Evolutionary conservation across 2,113 vertebrate genomes (phyloP), one percentile per base, ranked within the genome.

Genomic region (Pterocles gutturalis): DNA sequence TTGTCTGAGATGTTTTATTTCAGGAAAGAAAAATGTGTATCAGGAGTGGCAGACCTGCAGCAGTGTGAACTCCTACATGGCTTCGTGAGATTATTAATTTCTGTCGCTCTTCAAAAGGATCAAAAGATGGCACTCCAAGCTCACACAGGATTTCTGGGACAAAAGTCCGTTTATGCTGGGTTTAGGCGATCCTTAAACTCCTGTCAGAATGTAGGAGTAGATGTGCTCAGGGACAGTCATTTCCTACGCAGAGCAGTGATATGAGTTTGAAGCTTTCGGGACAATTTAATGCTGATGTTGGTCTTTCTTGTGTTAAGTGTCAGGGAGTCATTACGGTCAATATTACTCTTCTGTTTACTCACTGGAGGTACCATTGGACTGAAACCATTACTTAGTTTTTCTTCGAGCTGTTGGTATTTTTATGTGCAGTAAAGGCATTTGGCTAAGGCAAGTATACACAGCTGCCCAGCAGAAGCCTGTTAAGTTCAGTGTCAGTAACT

Each of bases 111-210:
- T 84, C 46, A 54, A 41, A 85, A 78, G 16, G 38, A 69, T 87
- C 98, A 51, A 95, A 70, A 98, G 98, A 96, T 97, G 98, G 98
- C 97, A 97, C 92, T 88, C 90, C 73, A 96, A 98, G 92, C 90
- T 61, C 41, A 51, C 69, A 48, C 9, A 86, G 94, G 57, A 36
- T 60, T 36, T 21, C 46, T 20, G 11, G 17, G 29, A 51, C 45
- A 9, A 33, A 78, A 53, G 29, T 60, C 83, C 38, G 11, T 80
- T 81, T 65, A 13, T 7, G 0, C n/a, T 51, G 71, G 22, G 10
- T 83, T 95, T 65, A 41, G 61, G 15, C 5, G 0, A 70, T 95
- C 69, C 84, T 48, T 38, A 79, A 85, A 77, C 57, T 62, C 18
- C 2, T 38, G 25, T 49, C 89, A 57, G 46, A 64, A 33, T 20